phyloP scores from a whole-genome alignment of 2,113 vertebrate genomes.

The Microcebus jonahi region DNA sequence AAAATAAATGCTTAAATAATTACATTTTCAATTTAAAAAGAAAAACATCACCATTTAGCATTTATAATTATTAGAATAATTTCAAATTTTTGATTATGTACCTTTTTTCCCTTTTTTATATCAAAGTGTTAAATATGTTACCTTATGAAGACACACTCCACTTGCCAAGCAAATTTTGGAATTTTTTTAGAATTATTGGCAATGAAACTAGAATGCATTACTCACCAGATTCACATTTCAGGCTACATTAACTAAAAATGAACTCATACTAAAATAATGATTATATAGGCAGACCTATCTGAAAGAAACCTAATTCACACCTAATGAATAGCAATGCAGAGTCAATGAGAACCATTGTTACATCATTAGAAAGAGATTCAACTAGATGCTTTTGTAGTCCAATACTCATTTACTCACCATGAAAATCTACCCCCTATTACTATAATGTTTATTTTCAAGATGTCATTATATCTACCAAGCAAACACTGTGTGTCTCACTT shows the following conservation, averaged over 20 bases:
- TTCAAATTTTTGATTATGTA: neutral
- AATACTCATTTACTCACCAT: neutral
- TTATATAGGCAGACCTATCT: constrained; percentile 47
- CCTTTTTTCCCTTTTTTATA: neutral
- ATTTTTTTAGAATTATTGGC: constrained; percentile 23
- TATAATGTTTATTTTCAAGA: neutral
- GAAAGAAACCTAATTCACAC: constrained; percentile 25
- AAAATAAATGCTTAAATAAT: constrained; percentile 10
- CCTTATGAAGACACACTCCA: neutral
- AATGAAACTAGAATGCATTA: constrained; percentile 40
- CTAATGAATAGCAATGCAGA: constrained; percentile 22
- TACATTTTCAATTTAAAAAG: neutral
- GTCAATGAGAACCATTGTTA: constrained; percentile 7
- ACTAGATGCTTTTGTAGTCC: neutral
- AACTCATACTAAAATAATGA: constrained; percentile 58
- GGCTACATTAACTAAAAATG: constrained; percentile 61
- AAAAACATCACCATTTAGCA: neutral
- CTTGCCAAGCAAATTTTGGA: constrained; percentile 48
- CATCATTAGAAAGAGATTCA: constrained; percentile 3
- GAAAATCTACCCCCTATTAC: neutral
- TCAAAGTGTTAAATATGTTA: constrained; percentile 32
- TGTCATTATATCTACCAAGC: neutral
- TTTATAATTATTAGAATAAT: constrained; percentile 7
- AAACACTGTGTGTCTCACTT: neutral
- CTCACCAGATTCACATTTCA: constrained; percentile 60